Percentiles rank a stretch among this genome's conserved stretches.
phyloP scores from a whole-genome alignment of 2,888 invertebrate genomes.

The Merodon equestris region DNA sequence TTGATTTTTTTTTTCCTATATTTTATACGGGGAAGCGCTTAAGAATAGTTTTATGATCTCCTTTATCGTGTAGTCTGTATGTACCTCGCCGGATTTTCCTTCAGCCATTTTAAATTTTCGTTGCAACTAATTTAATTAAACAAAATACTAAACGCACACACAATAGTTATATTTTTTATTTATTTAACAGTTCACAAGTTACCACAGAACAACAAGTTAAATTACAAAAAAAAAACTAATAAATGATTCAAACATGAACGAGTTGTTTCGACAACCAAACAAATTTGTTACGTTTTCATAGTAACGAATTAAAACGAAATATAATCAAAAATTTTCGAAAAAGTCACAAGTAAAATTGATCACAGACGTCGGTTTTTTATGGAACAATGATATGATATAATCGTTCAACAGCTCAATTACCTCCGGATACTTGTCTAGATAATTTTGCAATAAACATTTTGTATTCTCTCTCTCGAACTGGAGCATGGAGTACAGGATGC shows the following conservation, averaged over 20 bases:
- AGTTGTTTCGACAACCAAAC: conserved; percentile 22
- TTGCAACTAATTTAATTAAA: no score
- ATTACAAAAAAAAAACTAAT: background rate
- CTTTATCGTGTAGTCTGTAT: no score
- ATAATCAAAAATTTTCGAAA: conserved; percentile 10
- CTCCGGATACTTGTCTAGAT: conserved; percentile 72
- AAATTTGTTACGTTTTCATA: conserved; percentile 15
- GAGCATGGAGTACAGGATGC: conserved; percentile 12
- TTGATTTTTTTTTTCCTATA: background rate
- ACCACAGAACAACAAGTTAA: background rate
- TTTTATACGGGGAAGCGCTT: background rate
- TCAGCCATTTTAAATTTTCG: no score
- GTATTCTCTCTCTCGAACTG: conserved; percentile 9
- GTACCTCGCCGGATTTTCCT: no score
- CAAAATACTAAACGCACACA: no score
- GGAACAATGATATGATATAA: conserved; percentile 73
- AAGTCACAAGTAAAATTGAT: conserved; percentile 72
- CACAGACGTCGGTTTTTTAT: conserved; percentile 74
- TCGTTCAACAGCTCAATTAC: conserved; percentile 74
- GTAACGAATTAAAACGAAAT: conserved; percentile 7
- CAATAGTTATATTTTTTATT: no score
- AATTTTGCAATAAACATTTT: conserved; percentile 45
- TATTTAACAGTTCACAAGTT: background rate
- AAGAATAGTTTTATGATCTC: background rate
- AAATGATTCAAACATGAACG: background rate